Base-by-base conservation (phyloP, 2,888 invertebrate genomes). In the Drosophila sordidula region DNA sequence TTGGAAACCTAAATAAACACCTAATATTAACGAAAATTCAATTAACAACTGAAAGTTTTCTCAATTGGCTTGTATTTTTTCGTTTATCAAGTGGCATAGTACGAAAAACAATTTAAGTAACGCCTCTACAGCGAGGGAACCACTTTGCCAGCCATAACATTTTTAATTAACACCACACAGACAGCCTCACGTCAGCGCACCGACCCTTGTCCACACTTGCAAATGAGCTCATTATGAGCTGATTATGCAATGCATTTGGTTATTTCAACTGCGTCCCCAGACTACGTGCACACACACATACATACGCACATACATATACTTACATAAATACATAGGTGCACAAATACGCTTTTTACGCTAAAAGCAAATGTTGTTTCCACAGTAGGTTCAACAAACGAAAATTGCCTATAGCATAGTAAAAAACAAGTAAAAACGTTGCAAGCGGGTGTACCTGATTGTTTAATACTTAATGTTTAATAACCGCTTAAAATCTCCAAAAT, bases 191-290 rank as follows among this genome's bases (percentile, higher is more conserved):
- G 9, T 12, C 41, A 38, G 38, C 18, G 11, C 29, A 2, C 34
- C 64, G 9, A 38, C 38, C 56, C 55, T 54, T 29, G 46, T 41
- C 52, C 44, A 57, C 57, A 58, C 57, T 78, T 82, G 83, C 55
- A 86, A 82, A 82, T 82, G 78, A 78, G 75, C 83, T 82, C 83
- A 80, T 82, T 82, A 82, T 70, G 80, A 49, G 64, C 65, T 70
- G 80, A 82, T 82, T 82, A 78, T 83, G 80, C 73, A 78, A 82
- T 69, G 62, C 55, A 62, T 52, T 55, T 55, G 67, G 47, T 56
- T 50, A 68, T 45, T 57, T 51, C 57, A 51, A 50, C 51, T 56
- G 65, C 57, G 46, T 69, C 41, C 72, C 52, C 80, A 18, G 42
- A 41, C 45, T 38, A 42, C 25, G 3, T 14, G 25, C 6, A 16